Conservation (phyloP, 2,797 vertebrate species). For the Eupleurogrammus muticus region DNA sequence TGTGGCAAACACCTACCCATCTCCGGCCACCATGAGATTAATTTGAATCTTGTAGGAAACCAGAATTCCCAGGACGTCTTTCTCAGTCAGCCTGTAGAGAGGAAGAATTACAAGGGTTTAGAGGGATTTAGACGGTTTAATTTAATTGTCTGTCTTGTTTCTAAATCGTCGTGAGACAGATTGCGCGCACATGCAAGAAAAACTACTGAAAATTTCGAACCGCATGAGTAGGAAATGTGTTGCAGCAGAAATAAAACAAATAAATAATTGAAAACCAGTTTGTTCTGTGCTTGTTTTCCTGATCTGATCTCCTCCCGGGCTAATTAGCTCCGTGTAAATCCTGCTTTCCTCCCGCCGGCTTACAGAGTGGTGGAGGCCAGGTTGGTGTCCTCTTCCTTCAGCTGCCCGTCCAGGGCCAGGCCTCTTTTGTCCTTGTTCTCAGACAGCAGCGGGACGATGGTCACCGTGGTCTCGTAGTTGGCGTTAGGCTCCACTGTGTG, state of each 20-base stretch:
- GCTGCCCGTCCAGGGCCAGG: conserved; percentile 89
- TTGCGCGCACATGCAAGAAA: background rate
- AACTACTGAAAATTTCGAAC: background rate
- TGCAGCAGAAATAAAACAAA: no score
- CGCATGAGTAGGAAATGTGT: background rate
- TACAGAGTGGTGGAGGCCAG: conserved; percentile 91
- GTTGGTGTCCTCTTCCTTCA: conserved; percentile 93
- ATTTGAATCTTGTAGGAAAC: conserved; percentile 95
- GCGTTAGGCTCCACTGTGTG: conserved; percentile 78
- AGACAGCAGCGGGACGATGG: conserved; percentile 79
- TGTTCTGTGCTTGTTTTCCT: background rate
- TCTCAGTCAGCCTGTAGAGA: conserved; percentile 86
- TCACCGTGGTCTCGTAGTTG: conserved; percentile 69
- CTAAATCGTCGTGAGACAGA: background rate
- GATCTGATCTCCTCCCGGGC: background rate
- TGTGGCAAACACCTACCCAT: conserved; percentile 82
- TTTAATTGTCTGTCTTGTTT: conserved; percentile 14
- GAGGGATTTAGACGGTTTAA: conserved; percentile 34
- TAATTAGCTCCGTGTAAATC: background rate
- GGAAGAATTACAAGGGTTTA: conserved; percentile 31
- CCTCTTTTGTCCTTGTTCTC: conserved; percentile 89
- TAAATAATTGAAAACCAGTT: no score
- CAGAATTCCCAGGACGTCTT: conserved; percentile 91
- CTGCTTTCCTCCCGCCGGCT: conserved; percentile 26
- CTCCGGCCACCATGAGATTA: conserved; percentile 90